Evolutionary conservation across 2,888 invertebrate species (phyloP).

Genomic region (Dryocosmus kuriphilus): DNA sequence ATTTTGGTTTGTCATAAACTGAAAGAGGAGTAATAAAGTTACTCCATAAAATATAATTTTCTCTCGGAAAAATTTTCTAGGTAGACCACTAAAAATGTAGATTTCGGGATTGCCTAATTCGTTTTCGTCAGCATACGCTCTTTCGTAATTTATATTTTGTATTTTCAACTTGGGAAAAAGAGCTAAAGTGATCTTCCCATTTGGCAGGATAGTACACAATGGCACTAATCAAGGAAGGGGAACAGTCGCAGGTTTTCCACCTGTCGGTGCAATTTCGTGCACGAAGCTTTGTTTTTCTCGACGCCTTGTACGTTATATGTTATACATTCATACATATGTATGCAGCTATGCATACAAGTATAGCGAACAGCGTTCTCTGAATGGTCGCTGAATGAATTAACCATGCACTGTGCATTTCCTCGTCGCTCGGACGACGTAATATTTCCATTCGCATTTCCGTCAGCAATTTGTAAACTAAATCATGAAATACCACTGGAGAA

Average conservation of each 20-base stretch:
- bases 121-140: background rate
- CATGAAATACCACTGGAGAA: conserved; percentile 13
- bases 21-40: background rate
- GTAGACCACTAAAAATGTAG: conserved; percentile 24
- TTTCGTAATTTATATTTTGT: conserved; percentile 1
- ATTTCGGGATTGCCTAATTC: conserved; percentile 3
- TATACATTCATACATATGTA: conserved; percentile 12
- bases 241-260: background rate
- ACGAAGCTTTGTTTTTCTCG: conserved; percentile 17
- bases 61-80: background rate
- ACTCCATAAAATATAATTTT: background rate
- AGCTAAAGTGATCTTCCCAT: conserved; percentile 9
- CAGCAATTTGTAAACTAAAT: conserved; percentile 36
- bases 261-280: conserved; percentile 27
- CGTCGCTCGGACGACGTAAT: conserved; percentile 7
- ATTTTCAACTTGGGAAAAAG: conserved; percentile 12
- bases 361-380: background rate
- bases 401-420: background rate
- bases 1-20: background rate
- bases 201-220: conserved; percentile 22
- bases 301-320: conserved; percentile 20
- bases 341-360: background rate
- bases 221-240: conserved; percentile 11
- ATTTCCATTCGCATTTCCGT: conserved; percentile 36
- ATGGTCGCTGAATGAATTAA: conserved; percentile 38